Base-by-base conservation (phyloP, 2,113 vertebrate genomes). In the Salvelinus sp. region DNA sequence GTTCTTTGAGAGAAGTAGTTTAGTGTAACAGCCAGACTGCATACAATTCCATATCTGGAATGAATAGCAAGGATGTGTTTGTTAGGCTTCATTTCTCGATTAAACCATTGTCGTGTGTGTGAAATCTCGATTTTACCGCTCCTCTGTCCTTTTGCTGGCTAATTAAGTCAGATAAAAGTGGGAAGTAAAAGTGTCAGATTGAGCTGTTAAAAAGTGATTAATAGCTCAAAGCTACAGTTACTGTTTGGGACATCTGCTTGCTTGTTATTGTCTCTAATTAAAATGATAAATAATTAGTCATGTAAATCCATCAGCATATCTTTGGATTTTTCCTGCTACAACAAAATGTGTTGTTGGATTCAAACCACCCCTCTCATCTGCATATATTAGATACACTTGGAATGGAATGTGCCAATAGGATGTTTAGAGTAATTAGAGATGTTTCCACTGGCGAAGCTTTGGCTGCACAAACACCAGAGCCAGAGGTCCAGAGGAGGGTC, bases 261-360 rank as follows among this genome's bases (percentile, higher is more conserved):
- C 74, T 85, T 76, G 77, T 82, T 82, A 82, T 74, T 75, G 30
- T 85, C 77, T 85, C 70, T 85, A 84, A 91, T 91, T 90, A 83
- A 87, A 86, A 86, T 84, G 16, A 87, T 86, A 81, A 86, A 85
- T 79, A 82, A 87, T 90, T 74, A 80, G 72, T 79, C 50, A 82
- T 85, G 64, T 69, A 86, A 73, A 86, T 83, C 47, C 23, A 54
- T 12, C 58, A 14, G 16, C 50, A 54, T 79, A 47, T 20, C 22
- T 82, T 82, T 58, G 30, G 27, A 78, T 83, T 76, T 76, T 58
- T 3, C 2, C 68, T 70, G n/a, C 33, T 75, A 68, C 75, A 47
- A 3, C 69, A 23, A 72, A 69, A 3, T 30, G 7, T 28, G 74
- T 69, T 27, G n/a, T 22, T 63, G 64, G 74, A 75, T 23, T 60